These are phyloP conservation scores for Tragulus kanchil DNA, from an alignment of 2,113 vertebrate species.

Conservation along the genomic window DNA sequence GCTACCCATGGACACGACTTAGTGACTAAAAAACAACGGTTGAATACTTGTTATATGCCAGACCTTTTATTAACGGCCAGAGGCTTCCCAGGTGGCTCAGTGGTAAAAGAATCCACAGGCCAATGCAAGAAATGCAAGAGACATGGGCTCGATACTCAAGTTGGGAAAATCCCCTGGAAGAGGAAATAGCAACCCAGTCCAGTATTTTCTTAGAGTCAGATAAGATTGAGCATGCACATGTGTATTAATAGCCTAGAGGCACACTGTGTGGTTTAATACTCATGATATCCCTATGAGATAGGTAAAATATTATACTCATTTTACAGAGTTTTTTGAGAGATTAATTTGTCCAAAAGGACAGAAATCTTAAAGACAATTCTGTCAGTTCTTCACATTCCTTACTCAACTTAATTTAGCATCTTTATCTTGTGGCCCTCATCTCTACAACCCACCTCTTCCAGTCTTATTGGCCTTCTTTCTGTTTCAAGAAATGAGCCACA, in stretches of 20 bases:
- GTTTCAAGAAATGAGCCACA: neutral
- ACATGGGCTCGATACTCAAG: neutral
- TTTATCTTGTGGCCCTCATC: neutral
- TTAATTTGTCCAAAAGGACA: slow-evolving; percentile 2
- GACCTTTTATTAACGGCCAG: neutral
- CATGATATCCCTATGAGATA: neutral
- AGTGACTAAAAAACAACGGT: too few species aligned
- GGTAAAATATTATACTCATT: neutral
- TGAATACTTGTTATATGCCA: neutral
- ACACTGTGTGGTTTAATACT: neutral
- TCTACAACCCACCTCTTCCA: neutral
- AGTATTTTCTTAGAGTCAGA: neutral
- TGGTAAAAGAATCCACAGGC: neutral
- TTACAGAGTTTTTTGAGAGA: slow-evolving; percentile 30
- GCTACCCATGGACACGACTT: too few species aligned
- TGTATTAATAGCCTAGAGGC: neutral
- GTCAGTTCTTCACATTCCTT: neutral
- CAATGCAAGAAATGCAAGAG: neutral
- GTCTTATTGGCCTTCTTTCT: neutral
- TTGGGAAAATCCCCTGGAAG: neutral
- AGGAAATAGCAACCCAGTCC: neutral
- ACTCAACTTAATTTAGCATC: neutral
- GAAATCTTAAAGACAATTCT: slow-evolving; percentile 11
- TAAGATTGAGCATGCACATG: neutral
- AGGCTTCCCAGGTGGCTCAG: neutral